Base-by-base conservation (phyloP, 1,140 invertebrate species). In the Archivesica marissinica region DNA sequence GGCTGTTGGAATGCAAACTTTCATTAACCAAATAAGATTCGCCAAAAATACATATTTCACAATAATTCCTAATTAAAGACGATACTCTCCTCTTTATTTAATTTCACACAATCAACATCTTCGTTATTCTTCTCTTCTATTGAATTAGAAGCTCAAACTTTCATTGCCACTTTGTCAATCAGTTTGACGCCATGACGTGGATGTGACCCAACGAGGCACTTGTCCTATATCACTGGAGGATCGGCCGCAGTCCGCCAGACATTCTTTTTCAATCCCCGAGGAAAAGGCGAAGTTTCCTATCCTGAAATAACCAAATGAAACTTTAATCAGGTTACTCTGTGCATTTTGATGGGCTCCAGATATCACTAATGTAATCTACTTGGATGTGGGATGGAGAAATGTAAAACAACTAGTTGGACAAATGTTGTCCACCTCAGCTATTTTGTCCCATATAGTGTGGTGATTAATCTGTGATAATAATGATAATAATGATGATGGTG, bases 311-410 rank as follows among this genome's bases (percentile, higher is more conserved):
- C 68, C 23, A 28, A 47, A 72, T 72, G 68, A 72, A 72, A 72
- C 30, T 72, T 72, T 72, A 72, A 72, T 72, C 41, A 72, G 41
- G n/a, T 72, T 72, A 72, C 28, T 47, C 35, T 72, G 13, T 52
- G 68, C 35, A 15, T 50, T 44, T 72, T 72, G 68, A 72, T 47
- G 68, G 68, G 41, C 68, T 72, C 68, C 68, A 72, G 68, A 72
- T 72, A 47, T 28, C 20, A 25, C n/a, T 50, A 50, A 72, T 72
- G 68, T 13, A 50, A 72, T 72, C 68, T 72, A 44, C 35, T 50
- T 33, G 50, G n/a, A 50, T 17, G 9, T 56, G 68, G 39, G 47
- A 28, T 59, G 59, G 59, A 35, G 59, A 17, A 35, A 35, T 33
- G 59, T 64, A 35, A 15, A 33, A 17, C 33, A 2, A 35, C 2